Conservation (phyloP, 2,797 vertebrate genomes). For the Rhinatrema bivittatum region DNA sequence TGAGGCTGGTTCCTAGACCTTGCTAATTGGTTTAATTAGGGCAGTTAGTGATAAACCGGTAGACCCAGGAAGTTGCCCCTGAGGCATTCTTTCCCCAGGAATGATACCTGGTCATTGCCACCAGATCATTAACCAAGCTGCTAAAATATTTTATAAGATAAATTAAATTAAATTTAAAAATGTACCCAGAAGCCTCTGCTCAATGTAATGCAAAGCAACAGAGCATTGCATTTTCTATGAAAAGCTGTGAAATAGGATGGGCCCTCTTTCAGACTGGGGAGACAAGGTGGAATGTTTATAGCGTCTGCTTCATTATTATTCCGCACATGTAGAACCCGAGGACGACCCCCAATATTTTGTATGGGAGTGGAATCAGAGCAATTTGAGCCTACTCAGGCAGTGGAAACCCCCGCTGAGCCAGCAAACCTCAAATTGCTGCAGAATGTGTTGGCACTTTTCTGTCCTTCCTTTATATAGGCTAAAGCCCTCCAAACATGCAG, state of each 20-base stretch:
- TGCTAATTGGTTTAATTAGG: conserved; percentile 11
- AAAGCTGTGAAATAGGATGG: too few relatives aligned
- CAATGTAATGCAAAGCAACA: too few relatives aligned
- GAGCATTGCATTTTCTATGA: too few relatives aligned
- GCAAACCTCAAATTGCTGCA: too few relatives aligned
- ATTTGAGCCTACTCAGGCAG: conserved; percentile 32
- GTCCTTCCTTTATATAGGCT: too few relatives aligned
- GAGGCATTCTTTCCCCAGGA: background rate
- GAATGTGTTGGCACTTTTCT: too few relatives aligned
- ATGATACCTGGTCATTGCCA: conserved; percentile 8
- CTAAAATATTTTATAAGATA: too few relatives aligned
- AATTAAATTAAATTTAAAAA: too few relatives aligned
- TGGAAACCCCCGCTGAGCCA: conserved; percentile 22
- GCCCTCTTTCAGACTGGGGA: too few relatives aligned
- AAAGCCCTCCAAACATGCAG: too few relatives aligned
- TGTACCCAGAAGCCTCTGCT: too few relatives aligned
- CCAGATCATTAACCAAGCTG: too few relatives aligned
- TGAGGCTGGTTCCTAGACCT: conserved; percentile 11
- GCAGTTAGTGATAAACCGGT: conserved; percentile 16
- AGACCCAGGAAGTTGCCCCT: conserved; percentile 2
- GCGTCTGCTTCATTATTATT: conserved; percentile 36
- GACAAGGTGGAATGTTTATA: conserved; percentile 8
- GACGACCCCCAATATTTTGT: conserved; percentile 27
- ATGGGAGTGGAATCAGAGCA: conserved; percentile 18
- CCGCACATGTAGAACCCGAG: conserved; percentile 25